Evolutionary conservation across 1,140 invertebrate genomes (phyloP).

Genomic region (Chelonus insularis): DNA sequence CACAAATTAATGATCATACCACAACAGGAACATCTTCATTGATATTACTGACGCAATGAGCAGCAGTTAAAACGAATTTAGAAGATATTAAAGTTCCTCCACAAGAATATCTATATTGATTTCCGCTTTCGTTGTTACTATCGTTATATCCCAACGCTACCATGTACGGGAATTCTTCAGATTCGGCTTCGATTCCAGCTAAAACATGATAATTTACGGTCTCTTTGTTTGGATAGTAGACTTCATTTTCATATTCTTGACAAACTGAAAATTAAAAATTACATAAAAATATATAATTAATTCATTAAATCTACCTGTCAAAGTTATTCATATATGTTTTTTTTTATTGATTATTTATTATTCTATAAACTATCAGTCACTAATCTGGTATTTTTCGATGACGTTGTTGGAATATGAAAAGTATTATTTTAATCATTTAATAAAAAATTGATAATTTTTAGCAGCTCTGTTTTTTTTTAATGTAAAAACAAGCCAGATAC

Average conservation of each 20-base stretch:
- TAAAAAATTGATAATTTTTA: too few species aligned
- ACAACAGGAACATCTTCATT: slow-evolving; percentile 43
- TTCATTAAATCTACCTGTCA: too few species aligned
- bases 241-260: slow-evolving; percentile 43
- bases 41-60: slow-evolving; percentile 71
- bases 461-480: too few species aligned
- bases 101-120: slow-evolving; percentile 64
- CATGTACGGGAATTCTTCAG: slow-evolving; percentile 48
- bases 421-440: too few species aligned
- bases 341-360: too few species aligned
- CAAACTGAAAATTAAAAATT: slow-evolving; percentile 42
- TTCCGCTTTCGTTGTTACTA: slow-evolving; percentile 15
- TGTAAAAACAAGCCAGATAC: too few species aligned
- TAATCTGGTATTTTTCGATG: too few species aligned
- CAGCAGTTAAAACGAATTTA: slow-evolving; percentile 78
- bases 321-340: too few species aligned
- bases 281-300: slow-evolving; percentile 3
- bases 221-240: slow-evolving; percentile 18
- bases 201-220: slow-evolving; percentile 37
- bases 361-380: too few species aligned
- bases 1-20: slow-evolving; percentile 37
- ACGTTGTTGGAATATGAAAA: too few species aligned
- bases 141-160: slow-evolving; percentile 46
- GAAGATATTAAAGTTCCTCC: slow-evolving; percentile 79
- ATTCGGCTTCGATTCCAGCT: slow-evolving; percentile 32